phyloP scores from a whole-genome alignment of 2,797 vertebrate genomes.

The Tarsius wallacei region DNA sequence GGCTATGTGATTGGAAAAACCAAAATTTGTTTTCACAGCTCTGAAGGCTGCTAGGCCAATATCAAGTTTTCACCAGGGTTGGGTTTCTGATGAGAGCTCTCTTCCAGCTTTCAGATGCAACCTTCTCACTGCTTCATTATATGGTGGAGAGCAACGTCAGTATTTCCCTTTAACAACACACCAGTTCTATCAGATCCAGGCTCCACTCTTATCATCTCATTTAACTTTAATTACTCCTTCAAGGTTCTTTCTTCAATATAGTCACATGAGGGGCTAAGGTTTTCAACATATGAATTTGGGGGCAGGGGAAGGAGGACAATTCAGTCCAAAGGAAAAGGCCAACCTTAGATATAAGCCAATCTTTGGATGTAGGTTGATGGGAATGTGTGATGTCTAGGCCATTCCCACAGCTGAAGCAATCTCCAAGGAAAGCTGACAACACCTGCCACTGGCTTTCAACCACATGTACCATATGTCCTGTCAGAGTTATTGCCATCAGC shows the following conservation, averaged over 20 bases:
- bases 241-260: not conserved
- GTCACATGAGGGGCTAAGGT: not conserved
- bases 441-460: not conserved
- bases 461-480: too few relatives aligned
- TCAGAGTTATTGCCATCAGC: rapidly evolving
- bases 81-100: not conserved
- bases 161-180: not conserved
- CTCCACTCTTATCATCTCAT: not conserved
- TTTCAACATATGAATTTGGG: not conserved
- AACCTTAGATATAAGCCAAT: too few relatives aligned
- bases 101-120: not conserved
- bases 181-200: not conserved
- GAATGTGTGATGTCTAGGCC: too few relatives aligned
- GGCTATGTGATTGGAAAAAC: too few relatives aligned
- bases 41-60: not conserved
- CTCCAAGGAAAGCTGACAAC: not conserved
- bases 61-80: not conserved
- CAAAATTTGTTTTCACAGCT: not conserved
- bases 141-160: too few relatives aligned
- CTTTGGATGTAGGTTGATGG: not conserved
- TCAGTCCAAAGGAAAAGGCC: not conserved
- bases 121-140: not conserved
- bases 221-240: not conserved
- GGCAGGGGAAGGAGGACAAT: not conserved
- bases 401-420: too few relatives aligned